Percentiles rank a stretch among this genome's conserved stretches.
Conservation (phyloP, 2,888 invertebrate species). For the Philopedon plagiatum region DNA sequence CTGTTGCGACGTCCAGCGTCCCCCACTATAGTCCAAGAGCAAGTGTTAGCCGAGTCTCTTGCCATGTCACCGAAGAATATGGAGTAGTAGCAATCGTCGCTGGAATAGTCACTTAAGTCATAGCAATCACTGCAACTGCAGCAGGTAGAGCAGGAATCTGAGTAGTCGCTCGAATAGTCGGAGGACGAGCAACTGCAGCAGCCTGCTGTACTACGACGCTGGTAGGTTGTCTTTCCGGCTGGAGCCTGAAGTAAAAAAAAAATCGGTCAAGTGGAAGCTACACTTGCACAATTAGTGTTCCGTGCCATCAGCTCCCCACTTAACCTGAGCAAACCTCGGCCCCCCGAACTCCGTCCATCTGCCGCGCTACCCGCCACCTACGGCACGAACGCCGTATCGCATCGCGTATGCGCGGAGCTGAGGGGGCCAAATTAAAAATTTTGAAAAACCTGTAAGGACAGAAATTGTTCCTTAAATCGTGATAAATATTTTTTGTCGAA, state of each 20-base stretch:
- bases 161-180: constrained; percentile 28
- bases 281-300: no score
- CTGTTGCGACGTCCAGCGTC: constrained; percentile 23
- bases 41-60: constrained; percentile 1
- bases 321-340: no score
- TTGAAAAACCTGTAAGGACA: no score
- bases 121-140: constrained; percentile 25
- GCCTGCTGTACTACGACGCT: constrained; percentile 7
- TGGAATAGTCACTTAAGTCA: constrained; percentile 23
- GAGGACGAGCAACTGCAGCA: constrained; percentile 33
- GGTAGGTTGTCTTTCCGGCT: constrained; percentile 14
- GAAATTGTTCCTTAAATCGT: no score
- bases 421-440: no score
- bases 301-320: no score
- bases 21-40: background rate
- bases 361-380: no score
- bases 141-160: constrained; percentile 14
- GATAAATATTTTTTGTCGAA: no score
- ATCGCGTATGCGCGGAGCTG: no score
- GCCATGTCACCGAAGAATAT: constrained; percentile 33
- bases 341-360: no score
- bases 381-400: no score
- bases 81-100: constrained; percentile 25
- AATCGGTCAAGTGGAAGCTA: no score
- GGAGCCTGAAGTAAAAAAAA: constrained; percentile 18